Evolutionary conservation across 2,888 invertebrate species (phyloP), one percentile per base, ranked within the genome.

Genomic region (Epirrhoe alternata): DNA sequence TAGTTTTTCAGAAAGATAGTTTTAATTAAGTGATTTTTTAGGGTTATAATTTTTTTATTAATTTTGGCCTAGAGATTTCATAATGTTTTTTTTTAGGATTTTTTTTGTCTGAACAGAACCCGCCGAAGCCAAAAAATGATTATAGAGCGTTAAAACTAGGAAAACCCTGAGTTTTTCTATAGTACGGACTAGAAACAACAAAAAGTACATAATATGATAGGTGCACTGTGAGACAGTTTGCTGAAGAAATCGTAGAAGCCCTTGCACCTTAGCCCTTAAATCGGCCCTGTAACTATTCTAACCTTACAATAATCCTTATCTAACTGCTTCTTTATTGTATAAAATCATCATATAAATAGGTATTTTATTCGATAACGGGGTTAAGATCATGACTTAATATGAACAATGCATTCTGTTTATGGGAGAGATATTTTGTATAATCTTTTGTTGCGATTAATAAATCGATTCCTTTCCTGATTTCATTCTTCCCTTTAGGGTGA

Each of bases 281-380:
- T 45, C 53, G 30, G n/a, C 68, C 54, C 51, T 49, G 61, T 77
- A 76, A 42, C 30, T 42, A 51, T 59, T 59, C 78, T 74, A 77
- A 78, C 80, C 77, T 66, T 63, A 77, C 75, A 77, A 75, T 81
- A 84, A 86, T 85, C 84, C 81, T 71, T 78, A 82, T 81, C 81
- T 81, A 74, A 77, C 78, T 77, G 82, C 79, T 85, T 85, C 86
- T 88, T 86, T 87, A 86, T 83, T 86, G 86, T 86, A 84, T 83
- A 81, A 81, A 85, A 86, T 86, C 86, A 81, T 80, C 84, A 82
- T 85, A 85, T 77, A 81, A 82, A 86, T 78, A 76, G 82, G 77
- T 77, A 75, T 74, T 79, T 81, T 80, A 81, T 80, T 81, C 81
- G 76, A 80, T 74, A 75, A 77, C 77, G 74, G 61, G 61, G 70